Base-by-base conservation (phyloP, 1,140 invertebrate species). In the Sesamia nonagrioides region DNA sequence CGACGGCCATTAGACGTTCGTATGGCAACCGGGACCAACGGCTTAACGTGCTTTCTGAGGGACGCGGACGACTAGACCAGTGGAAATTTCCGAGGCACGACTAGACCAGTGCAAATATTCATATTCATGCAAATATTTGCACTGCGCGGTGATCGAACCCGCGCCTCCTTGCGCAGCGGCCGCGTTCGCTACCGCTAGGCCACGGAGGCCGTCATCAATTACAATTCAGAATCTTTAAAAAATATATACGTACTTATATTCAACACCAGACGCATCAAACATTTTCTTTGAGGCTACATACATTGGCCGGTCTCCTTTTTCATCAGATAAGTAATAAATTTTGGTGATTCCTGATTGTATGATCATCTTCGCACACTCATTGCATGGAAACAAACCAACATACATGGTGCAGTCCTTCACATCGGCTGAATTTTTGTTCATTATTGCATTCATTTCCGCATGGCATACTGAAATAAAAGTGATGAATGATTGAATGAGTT, bases 311-410 rank as follows among this genome's bases (percentile, higher is more conserved):
- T 97, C 83, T 2, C 93, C 91, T 91, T 98, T 96, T 89, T 99
- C 98, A 92, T 98, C 97, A 0, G 97, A 97, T 79, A 98, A 92
- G 90, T 98, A 99, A 11, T 98, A 92, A 4, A 99, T 95, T 88
- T 97, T 95, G 78, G 95, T 97, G 13, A 99, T 98, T 4, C 98
- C 97, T n/a, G 98, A 97, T 90, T 99, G 99, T 88, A 99, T 99
- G n/a, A 99, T 98, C 3, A 99, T 94, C 95, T 99, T 99, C 0
- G 99, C 98, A 96, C 99, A 99, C 94, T 99, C 98, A 89, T 99
- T 99, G 89, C 99, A 99, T 0, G 99, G 99, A 93, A 99, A 99
- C 7, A 98, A 91, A 0, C 96, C 97, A 0, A 98, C 97, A 92
- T 99, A 99, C 0, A 99, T 96, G 0, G 95, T 96, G 87, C 98